Evolutionary conservation across 2,888 invertebrate species (phyloP), one percentile per base, ranked within the genome.

Genomic region (Leucophenga montana): DNA sequence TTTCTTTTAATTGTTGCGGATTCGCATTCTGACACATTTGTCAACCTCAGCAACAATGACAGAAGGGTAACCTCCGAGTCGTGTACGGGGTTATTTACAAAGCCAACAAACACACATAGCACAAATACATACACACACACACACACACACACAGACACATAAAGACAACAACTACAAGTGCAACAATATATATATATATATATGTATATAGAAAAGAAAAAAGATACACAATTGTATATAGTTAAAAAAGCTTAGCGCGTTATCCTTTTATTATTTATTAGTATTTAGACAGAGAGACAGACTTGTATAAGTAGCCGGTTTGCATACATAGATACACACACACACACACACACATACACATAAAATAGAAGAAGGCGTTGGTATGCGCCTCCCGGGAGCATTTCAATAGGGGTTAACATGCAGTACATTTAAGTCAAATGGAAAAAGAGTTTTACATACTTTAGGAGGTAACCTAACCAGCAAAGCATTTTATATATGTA

Each of bases 11-110:
- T 88, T 84, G 87, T 87, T 86, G 87, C 85, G 88, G 87, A 87
- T 86, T 86, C 84, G 84, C 86, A 86, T 87, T 88, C 86, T 88
- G 88, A 88, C 87, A 88, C 87, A 86, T 85, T 87, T 86, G 86
- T 82, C 86, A 86, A 86, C 86, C 86, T 86, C 86, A 86, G 82
- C 84, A 79, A 80, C 83, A 80, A 80, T 76, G 76, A 77, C 78
- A 79, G 72, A 75, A 73, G 76, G 78, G 77, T 80, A 79, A 77
- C 78, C 77, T 76, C 81, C 74, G 78, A 75, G 77, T 75, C 80
- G 75, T 74, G 68, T 73, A 71, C 75, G 73, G 74, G 76, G 81
- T 71, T 73, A 78, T 61, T 61, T 61, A 39, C 61, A 39, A 39
- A 61, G 39, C 68, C 70, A 70, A 66, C 67, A 46, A 53, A 69